Conservation (phyloP, 2,888 invertebrate species). For the Hoplodrina blanda region DNA sequence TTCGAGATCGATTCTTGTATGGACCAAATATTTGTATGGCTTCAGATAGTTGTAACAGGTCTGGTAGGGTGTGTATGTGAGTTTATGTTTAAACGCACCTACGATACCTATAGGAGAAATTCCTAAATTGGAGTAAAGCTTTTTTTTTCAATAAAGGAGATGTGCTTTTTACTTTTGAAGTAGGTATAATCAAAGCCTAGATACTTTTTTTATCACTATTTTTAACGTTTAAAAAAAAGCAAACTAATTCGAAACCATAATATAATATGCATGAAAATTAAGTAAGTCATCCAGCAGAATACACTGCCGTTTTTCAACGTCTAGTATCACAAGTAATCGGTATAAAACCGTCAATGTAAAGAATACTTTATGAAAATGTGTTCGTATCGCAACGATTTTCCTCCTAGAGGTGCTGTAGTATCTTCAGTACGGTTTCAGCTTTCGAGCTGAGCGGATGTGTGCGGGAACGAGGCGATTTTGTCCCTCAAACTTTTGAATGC, state of each 20-base stretch:
- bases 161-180: too few species aligned
- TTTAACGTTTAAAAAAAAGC: neutral
- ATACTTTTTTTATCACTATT: too few species aligned
- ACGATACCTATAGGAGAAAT: too few species aligned
- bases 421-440: conserved; percentile 83
- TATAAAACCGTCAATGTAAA: conserved; percentile 35
- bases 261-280: neutral
- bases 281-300: conserved; percentile 11
- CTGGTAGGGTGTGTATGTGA: too few species aligned
- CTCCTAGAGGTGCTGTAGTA: conserved; percentile 50
- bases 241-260: neutral
- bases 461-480: conserved; percentile 72
- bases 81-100: too few species aligned
- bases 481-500: conserved; percentile 75
- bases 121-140: too few species aligned
- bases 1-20: too few species aligned
- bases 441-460: conserved; percentile 76
- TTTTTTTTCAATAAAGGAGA: too few species aligned
- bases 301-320: conserved; percentile 21
- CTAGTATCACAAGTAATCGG: neutral
- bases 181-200: too few species aligned
- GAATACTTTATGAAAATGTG: conserved; percentile 32
- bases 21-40: too few species aligned
- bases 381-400: conserved; percentile 54
- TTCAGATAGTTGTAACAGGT: too few species aligned